A percentile compares a stretch with the other conserved stretches of the same genome.
phyloP scores from a whole-genome alignment of 2,797 vertebrate species.

The Gadopsis marmoratus region DNA sequence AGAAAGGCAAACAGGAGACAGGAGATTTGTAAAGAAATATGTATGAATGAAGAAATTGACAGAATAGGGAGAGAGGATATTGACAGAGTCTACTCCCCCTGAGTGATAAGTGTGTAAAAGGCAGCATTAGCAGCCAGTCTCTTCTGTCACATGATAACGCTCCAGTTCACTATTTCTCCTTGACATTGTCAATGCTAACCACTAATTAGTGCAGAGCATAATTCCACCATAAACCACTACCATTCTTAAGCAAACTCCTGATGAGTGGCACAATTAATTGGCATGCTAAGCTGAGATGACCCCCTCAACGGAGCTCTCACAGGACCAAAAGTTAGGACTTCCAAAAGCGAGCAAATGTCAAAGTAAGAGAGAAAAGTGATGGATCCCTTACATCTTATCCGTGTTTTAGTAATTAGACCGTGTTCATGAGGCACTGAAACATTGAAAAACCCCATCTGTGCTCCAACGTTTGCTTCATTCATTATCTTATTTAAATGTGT shows the following conservation, averaged over 20 bases:
- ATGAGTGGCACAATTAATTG: conserved; percentile 84
- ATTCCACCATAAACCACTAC: conserved; percentile 66
- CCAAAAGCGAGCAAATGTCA: conserved; percentile 46
- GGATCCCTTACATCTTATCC: conserved; percentile 64
- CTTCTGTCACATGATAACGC: conserved; percentile 46
- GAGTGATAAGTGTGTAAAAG: conserved; percentile 49
- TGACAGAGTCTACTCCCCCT: conserved; percentile 31
- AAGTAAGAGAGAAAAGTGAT: conserved; percentile 42
- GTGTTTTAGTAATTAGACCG: conserved; percentile 67
- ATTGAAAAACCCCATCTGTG: conserved; percentile 75
- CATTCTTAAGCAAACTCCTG: conserved; percentile 54
- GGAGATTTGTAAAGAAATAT: conserved; percentile 58
- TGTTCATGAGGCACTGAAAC: conserved; percentile 69
- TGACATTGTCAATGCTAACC: conserved; percentile 67
- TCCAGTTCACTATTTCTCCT: conserved; percentile 64
- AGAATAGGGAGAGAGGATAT: conserved; percentile 26
- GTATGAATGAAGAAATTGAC: conserved; percentile 54
- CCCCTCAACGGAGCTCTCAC: conserved; percentile 54
- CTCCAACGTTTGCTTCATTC: conserved; percentile 67
- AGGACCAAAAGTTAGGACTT: conserved; percentile 54
- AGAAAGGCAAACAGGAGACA: conserved; percentile 53
- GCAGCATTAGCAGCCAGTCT: conserved; percentile 39
- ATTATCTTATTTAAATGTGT: conserved; percentile 75
- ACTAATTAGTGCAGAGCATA: conserved; percentile 77
- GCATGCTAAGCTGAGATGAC: conserved; percentile 65